phyloP scores from a whole-genome alignment of 2,113 vertebrate species.

The Passer montanus region DNA sequence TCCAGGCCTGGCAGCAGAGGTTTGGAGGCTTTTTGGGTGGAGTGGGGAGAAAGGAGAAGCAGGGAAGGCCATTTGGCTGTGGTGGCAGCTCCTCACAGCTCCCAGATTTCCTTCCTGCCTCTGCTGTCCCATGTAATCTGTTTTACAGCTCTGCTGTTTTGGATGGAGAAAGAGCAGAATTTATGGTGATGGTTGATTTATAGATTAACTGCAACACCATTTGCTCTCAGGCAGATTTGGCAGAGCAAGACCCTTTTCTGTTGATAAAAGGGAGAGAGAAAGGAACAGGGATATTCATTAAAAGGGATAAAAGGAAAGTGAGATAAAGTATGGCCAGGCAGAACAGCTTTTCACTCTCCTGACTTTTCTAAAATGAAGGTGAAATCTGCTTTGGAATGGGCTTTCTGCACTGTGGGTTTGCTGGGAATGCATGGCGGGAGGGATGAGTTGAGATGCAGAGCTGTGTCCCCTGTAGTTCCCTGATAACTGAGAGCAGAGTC shows the following conservation, averaged over 20 bases:
- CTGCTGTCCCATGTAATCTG: conserved; percentile 35
- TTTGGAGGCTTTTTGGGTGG: background rate
- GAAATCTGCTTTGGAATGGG: background rate
- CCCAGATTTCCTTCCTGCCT: conserved; percentile 42
- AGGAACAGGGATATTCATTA: conserved; percentile 30
- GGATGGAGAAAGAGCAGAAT: conserved; percentile 43
- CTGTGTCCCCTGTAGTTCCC: conserved; percentile 33
- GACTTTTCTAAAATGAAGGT: background rate
- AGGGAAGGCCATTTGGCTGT: background rate
- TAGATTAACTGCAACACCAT: conserved; percentile 46
- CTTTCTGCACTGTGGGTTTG: background rate
- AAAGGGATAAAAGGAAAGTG: conserved; percentile 36
- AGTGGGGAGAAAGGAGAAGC: background rate
- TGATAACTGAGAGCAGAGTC: conserved; percentile 33
- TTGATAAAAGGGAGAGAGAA: conserved; percentile 39
- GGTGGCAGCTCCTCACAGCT: conserved; percentile 30
- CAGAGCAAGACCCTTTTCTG: conserved; percentile 38
- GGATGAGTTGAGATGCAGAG: conserved; percentile 29
- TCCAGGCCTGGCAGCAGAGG: background rate
- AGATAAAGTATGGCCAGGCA: conserved; percentile 20
- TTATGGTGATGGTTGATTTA: conserved; percentile 65
- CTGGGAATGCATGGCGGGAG: background rate
- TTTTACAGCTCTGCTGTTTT: conserved; percentile 51
- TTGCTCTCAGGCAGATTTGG: conserved; percentile 57
- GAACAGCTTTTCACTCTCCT: background rate